Percentiles rank a stretch among this genome's conserved stretches.
Conservation (phyloP, 2,113 vertebrate genomes). For the Phycodurus eques region DNA sequence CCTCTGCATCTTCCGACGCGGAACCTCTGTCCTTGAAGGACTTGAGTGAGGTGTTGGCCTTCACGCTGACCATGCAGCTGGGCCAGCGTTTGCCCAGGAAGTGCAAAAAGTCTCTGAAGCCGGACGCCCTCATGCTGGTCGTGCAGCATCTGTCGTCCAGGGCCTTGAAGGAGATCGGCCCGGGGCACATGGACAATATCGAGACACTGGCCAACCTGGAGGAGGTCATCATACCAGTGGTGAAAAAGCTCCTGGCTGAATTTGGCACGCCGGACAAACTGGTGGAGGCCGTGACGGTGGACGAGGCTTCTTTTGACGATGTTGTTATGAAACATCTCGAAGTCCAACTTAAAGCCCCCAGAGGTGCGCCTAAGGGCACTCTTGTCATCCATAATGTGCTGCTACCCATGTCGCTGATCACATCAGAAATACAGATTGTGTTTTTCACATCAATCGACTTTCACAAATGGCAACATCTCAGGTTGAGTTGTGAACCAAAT, state of each 20-base stretch:
- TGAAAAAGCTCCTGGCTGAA: not conserved
- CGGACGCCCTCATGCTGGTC: not conserved
- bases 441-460: not conserved
- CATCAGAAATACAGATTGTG: not conserved
- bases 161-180: not conserved
- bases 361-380: not conserved
- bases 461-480: not conserved
- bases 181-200: not conserved
- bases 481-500: not conserved
- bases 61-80: not conserved
- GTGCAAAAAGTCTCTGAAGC: not conserved
- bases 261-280: not conserved
- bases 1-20: not conserved
- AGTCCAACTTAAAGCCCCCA: not conserved
- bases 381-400: not conserved
- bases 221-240: not conserved
- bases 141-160: not conserved
- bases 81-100: not conserved
- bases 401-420: constrained; percentile 3
- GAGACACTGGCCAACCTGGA: constrained; percentile 1
- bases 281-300: not conserved
- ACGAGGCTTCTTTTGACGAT: not conserved
- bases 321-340: not conserved
- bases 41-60: not conserved
- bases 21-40: not conserved